phyloP scores from a whole-genome alignment of 2,113 vertebrate species.

The Rousettus leschenaultii region DNA sequence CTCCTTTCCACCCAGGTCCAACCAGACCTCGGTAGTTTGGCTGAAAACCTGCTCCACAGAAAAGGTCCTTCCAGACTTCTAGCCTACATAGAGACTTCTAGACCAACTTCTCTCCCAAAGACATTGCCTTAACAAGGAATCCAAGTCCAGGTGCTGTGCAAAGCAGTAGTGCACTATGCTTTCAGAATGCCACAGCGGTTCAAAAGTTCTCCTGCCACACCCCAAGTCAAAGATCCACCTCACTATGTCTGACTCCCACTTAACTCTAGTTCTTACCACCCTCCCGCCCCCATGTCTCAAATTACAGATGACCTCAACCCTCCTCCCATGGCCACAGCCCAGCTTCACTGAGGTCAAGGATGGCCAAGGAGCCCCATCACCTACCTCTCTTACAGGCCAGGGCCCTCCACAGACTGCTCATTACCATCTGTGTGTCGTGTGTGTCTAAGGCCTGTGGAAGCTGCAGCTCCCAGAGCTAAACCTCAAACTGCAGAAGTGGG shows the following conservation, averaged over 20 bases:
- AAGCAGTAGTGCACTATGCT: not conserved
- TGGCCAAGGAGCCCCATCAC: not conserved
- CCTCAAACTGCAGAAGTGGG: not conserved
- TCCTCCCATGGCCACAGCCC: not conserved
- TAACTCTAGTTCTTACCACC: not conserved
- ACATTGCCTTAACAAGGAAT: not conserved
- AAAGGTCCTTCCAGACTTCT: not conserved
- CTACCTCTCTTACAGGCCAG: not conserved
- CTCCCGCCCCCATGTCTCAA: not conserved
- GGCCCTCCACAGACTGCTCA: not conserved
- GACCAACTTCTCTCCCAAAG: not conserved
- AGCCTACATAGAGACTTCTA: not conserved
- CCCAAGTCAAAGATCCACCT: not conserved
- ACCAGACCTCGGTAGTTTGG: not conserved
- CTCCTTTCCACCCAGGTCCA: not conserved
- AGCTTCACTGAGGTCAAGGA: not conserved
- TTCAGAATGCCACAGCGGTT: rapidly evolving
- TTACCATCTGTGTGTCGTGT: not conserved
- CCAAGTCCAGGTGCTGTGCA: rapidly evolving
- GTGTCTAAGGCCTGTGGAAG: not conserved
- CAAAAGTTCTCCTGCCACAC: not conserved
- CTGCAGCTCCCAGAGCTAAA: not conserved
- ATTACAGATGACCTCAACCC: not conserved
- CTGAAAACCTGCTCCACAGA: not conserved
- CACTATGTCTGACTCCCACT: too few relatives aligned